A percentile compares a stretch with the other conserved stretches of the same genome.
phyloP scores from a whole-genome alignment of 2,888 invertebrate genomes.

The Prosopocoilus inquinatus region DNA sequence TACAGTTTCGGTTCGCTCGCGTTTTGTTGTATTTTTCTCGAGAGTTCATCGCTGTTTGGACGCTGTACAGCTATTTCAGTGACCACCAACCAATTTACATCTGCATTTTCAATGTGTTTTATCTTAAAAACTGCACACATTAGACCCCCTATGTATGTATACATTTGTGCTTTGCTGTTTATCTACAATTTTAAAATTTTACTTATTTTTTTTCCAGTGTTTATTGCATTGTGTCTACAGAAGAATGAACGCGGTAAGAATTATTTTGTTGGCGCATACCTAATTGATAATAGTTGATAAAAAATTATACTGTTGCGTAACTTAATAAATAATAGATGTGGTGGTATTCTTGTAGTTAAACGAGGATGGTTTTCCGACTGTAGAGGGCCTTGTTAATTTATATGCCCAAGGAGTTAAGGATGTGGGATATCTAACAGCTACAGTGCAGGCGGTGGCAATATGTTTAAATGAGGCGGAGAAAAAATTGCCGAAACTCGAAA shows the following conservation, averaged over 20 bases:
- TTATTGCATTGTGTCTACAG: slow-evolving; percentile 76
- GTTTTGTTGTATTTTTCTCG: no score
- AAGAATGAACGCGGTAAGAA: slow-evolving; percentile 75
- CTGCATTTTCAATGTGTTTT: no score
- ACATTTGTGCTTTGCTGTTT: no score
- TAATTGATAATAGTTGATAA: neutral
- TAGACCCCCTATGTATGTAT: no score
- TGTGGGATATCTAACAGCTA: slow-evolving; percentile 72
- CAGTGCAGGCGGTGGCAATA: slow-evolving; percentile 66
- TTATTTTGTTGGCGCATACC: slow-evolving; percentile 4
- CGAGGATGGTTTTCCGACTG: slow-evolving; percentile 69
- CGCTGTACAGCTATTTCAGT: no score
- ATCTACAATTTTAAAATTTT: no score
- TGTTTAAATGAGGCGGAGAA: slow-evolving; percentile 63
- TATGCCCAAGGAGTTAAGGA: slow-evolving; percentile 79
- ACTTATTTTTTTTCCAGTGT: slow-evolving; percentile 66
- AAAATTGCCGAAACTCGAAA: slow-evolving; percentile 37
- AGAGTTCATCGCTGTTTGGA: no score
- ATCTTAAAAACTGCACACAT: no score
- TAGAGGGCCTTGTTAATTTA: slow-evolving; percentile 68
- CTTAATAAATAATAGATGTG: neutral
- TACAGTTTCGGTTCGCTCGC: no score
- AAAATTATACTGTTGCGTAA: neutral
- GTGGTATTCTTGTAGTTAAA: slow-evolving; percentile 57
- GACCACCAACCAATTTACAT: no score